Conservation (phyloP, 2,113 vertebrate species). For the Aythya baeri region DNA sequence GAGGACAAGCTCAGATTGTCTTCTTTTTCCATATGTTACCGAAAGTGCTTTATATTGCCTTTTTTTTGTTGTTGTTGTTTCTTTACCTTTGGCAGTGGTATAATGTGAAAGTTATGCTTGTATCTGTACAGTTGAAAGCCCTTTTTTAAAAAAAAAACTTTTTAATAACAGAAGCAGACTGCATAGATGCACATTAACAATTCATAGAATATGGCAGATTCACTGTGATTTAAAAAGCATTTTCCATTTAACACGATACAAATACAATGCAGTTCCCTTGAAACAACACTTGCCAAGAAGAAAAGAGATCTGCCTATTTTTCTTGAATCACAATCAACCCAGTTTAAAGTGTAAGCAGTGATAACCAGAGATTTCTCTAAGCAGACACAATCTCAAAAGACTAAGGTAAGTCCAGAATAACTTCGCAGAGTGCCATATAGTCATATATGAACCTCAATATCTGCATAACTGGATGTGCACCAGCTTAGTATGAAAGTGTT, state of each 20-base stretch:
- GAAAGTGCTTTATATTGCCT: not conserved
- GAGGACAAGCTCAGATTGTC: not conserved
- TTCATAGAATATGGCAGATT: slow-evolving; percentile 16
- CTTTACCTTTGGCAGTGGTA: not conserved
- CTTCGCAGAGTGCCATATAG: not conserved
- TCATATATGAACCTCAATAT: not conserved
- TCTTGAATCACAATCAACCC: not conserved
- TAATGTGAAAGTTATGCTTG: not conserved
- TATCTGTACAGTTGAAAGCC: not conserved
- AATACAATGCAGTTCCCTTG: not conserved
- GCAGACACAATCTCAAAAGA: not conserved
- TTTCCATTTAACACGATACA: slow-evolving; percentile 30
- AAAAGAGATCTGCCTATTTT: not conserved
- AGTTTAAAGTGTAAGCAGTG: not conserved
- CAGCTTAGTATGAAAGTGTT: not conserved
- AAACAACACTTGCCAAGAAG: slow-evolving; percentile 11
- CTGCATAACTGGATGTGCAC: not conserved
- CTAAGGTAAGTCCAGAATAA: not conserved
- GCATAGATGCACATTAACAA: not conserved
- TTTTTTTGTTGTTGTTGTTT: not conserved
- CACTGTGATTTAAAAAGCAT: not conserved
- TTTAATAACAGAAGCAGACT: not conserved
- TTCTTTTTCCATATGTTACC: not conserved
- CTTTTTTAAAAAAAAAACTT: not conserved
- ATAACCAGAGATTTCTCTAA: not conserved